These are phyloP conservation scores for Corythaixoides concolor DNA, from an alignment of 2,113 vertebrate species.

Conservation along the genomic window DNA sequence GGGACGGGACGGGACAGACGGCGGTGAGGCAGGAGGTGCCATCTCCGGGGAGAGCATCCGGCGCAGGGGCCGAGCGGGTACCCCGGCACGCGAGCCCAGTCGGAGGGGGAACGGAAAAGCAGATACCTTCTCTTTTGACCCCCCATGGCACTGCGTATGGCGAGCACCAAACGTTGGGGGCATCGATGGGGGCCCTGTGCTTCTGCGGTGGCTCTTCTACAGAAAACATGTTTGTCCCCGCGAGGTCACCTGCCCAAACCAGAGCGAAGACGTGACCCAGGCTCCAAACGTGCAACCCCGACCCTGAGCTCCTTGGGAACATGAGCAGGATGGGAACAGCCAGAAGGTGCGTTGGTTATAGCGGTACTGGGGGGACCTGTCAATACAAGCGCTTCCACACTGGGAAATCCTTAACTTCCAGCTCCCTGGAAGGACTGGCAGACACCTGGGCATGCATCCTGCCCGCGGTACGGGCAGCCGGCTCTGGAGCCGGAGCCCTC, in stretches of 20 bases:
- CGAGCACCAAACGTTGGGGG: rapidly evolving
- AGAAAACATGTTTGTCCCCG: rapidly evolving
- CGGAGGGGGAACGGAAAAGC: background rate
- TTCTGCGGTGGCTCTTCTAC: background rate
- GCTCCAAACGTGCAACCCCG: rapidly evolving
- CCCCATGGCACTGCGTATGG: rapidly evolving
- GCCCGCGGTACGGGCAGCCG: background rate
- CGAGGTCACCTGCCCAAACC: background rate
- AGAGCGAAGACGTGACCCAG: rapidly evolving
- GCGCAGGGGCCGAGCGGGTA: background rate
- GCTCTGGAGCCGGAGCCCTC: background rate
- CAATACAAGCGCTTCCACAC: rapidly evolving
- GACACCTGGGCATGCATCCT: background rate
- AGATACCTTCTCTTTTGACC: rapidly evolving
- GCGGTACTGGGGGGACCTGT: rapidly evolving
- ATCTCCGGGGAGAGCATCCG: background rate
- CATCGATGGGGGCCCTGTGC: rapidly evolving
- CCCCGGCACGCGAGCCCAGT: rapidly evolving
- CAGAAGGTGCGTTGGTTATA: rapidly evolving
- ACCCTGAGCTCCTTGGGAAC: background rate
- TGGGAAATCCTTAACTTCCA: background rate
- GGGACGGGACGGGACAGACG: no score
- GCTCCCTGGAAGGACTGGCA: background rate
- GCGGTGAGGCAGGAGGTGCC: background rate
- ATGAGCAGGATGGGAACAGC: background rate